Conservation (phyloP, 2,797 vertebrate species). For the Poeciliopsis presidionis region DNA sequence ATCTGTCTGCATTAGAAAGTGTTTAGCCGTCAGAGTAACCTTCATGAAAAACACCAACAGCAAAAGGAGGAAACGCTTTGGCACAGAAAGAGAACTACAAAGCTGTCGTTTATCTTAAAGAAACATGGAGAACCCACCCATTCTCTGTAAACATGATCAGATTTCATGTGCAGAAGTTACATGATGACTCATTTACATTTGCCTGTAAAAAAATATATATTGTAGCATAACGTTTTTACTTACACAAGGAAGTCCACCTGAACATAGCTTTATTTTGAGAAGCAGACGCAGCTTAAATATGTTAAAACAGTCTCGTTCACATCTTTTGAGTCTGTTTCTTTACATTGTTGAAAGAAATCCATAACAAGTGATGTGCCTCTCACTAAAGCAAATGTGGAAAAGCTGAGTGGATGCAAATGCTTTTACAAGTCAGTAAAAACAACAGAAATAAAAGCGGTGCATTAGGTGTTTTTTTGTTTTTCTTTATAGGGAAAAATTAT, state of each 20-base stretch:
- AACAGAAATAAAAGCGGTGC: neutral
- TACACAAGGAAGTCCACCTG: neutral
- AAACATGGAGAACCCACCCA: neutral
- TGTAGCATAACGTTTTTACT: neutral
- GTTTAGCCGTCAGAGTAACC: neutral
- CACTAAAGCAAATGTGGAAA: neutral
- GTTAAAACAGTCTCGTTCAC: neutral
- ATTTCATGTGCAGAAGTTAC: neutral
- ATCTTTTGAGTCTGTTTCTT: neutral
- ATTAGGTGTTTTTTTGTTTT: neutral
- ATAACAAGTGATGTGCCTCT: neutral
- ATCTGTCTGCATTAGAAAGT: conserved; percentile 15
- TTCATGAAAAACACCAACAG: conserved; percentile 3
- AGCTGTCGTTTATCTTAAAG: neutral
- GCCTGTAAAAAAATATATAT: neutral
- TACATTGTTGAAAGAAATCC: neutral
- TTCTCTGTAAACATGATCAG: neutral
- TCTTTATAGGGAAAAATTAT: neutral
- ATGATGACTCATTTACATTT: neutral
- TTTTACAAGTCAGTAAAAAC: neutral
- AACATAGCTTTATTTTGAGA: neutral
- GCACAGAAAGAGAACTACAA: neutral
- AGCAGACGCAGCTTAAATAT: neutral
- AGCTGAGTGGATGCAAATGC: neutral
- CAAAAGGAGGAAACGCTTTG: neutral